Percentiles rank a stretch among this genome's conserved stretches.
phyloP scores from a whole-genome alignment of 2,888 invertebrate species.

The Drosophila mayaguana region DNA sequence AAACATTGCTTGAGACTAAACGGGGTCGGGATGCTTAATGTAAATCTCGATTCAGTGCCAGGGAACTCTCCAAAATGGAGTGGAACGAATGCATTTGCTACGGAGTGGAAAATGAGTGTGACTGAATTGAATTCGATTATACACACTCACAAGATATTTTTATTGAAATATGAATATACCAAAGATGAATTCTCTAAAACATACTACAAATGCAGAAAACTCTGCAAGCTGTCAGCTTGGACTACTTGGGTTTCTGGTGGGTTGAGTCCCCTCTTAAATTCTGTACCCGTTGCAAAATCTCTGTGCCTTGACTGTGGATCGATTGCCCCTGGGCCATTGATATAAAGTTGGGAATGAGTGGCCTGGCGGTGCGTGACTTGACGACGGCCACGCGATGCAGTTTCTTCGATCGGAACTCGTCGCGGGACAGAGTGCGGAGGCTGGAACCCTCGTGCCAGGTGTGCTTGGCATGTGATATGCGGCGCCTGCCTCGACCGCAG shows the following conservation, averaged over 20 bases:
- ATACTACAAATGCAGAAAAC: neutral
- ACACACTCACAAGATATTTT: neutral
- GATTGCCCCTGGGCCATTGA: neutral
- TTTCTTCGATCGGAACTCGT: conserved; percentile 57
- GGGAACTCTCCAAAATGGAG: neutral
- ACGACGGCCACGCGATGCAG: conserved; percentile 44
- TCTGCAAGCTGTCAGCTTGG: neutral
- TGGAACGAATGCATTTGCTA: conserved; percentile 16
- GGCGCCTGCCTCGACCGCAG: conserved; percentile 86
- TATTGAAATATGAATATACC: neutral
- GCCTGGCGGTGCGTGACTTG: neutral
- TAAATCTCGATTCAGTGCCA: neutral
- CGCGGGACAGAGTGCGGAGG: conserved; percentile 55
- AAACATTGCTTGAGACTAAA: neutral
- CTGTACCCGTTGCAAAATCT: conserved; percentile 20
- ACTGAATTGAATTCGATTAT: neutral
- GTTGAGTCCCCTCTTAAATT: neutral
- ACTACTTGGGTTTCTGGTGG: neutral
- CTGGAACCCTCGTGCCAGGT: conserved; percentile 64
- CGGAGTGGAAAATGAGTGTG: neutral
- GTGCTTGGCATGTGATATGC: neutral
- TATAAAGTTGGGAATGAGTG: neutral
- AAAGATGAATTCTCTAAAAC: neutral
- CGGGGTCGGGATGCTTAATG: neutral
- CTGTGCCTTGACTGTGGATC: conserved; percentile 6